These are phyloP conservation scores for Hypomecis punctinalis DNA, from an alignment of 2,888 invertebrate genomes.

Conservation along the genomic window DNA sequence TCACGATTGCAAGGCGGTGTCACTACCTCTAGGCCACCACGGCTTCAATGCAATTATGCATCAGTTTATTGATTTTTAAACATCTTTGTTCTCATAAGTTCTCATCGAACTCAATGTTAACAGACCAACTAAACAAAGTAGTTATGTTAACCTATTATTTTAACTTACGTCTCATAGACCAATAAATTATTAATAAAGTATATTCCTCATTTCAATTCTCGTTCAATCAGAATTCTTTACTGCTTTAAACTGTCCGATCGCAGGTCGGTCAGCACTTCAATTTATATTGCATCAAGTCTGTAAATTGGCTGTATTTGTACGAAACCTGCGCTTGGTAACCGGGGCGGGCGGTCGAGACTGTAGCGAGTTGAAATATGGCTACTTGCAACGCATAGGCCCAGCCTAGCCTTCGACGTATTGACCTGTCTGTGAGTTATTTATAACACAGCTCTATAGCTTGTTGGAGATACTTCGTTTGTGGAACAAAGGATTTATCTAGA, in stretches of 20 bases:
- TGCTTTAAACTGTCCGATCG: slow-evolving; percentile 50
- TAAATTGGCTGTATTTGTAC: slow-evolving; percentile 75
- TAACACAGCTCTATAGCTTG: slow-evolving; percentile 14
- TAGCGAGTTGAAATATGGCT: slow-evolving; percentile 64
- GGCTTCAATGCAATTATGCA: too few species aligned
- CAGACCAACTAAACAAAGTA: too few species aligned
- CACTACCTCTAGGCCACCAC: too few species aligned
- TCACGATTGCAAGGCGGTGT: too few species aligned
- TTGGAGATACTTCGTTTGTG: slow-evolving; percentile 5
- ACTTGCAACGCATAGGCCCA: slow-evolving; percentile 47
- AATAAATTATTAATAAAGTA: too few species aligned
- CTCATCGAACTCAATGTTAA: too few species aligned
- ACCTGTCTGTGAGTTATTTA: slow-evolving; percentile 35
- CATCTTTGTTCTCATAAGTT: too few species aligned
- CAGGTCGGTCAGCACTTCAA: slow-evolving; percentile 68
- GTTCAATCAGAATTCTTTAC: slow-evolving; percentile 3
- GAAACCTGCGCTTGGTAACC: slow-evolving; percentile 53
- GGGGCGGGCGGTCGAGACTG: slow-evolving; percentile 56
- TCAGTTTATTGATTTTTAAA: too few species aligned
- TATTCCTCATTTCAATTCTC: background rate
- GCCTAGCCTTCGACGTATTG: slow-evolving; percentile 34
- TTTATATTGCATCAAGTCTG: slow-evolving; percentile 73
- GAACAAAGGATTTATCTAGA: slow-evolving; percentile 17
- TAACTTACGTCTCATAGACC: too few species aligned
- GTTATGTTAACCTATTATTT: too few species aligned